A percentile compares a stretch with the other conserved stretches of the same genome.
Conservation (phyloP, 2,113 vertebrate species). For the Suncus etruscus region DNA sequence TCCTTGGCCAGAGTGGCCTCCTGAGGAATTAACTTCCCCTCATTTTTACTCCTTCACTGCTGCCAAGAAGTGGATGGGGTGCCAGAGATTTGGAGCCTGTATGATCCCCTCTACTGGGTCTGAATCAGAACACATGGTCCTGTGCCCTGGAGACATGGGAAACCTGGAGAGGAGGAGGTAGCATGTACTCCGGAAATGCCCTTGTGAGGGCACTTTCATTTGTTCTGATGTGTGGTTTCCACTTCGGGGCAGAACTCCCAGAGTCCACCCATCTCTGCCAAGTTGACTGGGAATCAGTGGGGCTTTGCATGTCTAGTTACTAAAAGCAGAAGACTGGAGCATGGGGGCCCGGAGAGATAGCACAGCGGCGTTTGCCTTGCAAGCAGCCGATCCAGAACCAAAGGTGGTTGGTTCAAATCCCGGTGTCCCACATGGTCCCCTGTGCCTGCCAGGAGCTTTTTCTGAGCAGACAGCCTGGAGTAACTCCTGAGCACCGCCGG, state of each 20-base stretch:
- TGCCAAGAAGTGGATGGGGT: neutral
- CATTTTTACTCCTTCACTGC: neutral
- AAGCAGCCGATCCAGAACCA: too few species aligned
- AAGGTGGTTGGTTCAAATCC: too few species aligned
- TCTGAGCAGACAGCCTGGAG: too few species aligned
- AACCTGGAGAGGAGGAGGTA: neutral
- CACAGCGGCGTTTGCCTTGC: too few species aligned
- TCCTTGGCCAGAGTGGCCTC: neutral
- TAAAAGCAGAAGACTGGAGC: conserved; percentile 8
- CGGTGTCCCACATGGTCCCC: too few species aligned
- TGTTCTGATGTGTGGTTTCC: neutral
- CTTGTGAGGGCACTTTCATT: too few species aligned
- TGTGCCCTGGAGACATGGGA: neutral
- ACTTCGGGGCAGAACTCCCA: neutral
- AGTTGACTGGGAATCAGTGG: neutral
- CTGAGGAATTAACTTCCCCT: neutral
- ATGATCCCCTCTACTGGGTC: neutral
- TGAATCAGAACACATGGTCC: neutral
- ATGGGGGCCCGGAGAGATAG: too few species aligned
- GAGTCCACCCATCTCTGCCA: neutral
- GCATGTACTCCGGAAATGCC: too few species aligned
- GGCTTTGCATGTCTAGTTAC: neutral
- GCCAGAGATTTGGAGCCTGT: neutral
- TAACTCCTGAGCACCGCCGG: too few species aligned
- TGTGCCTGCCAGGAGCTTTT: too few species aligned